Evolutionary conservation across 2,113 vertebrate species (phyloP).

Genomic region (Globicephala melas): DNA sequence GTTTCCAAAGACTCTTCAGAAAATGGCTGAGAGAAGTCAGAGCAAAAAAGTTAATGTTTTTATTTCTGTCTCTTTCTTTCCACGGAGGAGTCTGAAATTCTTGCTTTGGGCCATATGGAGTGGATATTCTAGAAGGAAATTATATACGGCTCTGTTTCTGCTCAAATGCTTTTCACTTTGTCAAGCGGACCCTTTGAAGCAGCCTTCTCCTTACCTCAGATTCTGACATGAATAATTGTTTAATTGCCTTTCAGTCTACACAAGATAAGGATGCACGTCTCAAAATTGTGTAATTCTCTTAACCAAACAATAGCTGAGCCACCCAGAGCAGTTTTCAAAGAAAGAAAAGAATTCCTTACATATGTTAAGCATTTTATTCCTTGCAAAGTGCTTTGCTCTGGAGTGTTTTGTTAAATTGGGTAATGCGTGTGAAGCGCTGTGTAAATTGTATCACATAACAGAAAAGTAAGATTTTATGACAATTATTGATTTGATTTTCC

Average conservation of each 20-base stretch:
- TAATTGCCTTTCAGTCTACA: conserved; percentile 32
- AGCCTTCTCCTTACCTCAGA: neutral
- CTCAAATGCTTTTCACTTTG: conserved; percentile 25
- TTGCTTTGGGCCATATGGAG: conserved; percentile 26
- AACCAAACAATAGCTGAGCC: conserved; percentile 51
- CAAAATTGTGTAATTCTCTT: conserved; percentile 37
- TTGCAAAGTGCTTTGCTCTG: neutral
- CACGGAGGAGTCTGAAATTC: conserved; percentile 53
- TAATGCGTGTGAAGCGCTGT: neutral
- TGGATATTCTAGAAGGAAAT: conserved; percentile 23
- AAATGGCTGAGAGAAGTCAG: conserved; percentile 25
- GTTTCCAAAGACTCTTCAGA: conserved; percentile 10
- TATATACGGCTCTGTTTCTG: conserved; percentile 2
- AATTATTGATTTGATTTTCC: conserved; percentile 25
- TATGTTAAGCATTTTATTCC: conserved; percentile 58
- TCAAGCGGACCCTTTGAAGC: conserved; percentile 58
- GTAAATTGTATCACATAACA: conserved; percentile 16
- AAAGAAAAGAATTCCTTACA: conserved; percentile 37
- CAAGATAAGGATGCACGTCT: conserved; percentile 11
- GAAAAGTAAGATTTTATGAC: conserved; percentile 14
- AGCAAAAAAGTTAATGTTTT: conserved; percentile 45
- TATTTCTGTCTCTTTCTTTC: conserved; percentile 57
- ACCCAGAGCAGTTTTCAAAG: conserved; percentile 40
- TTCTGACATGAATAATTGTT: conserved; percentile 52
- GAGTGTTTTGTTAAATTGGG: conserved; percentile 42